Evolutionary conservation across 2,888 invertebrate species (phyloP), one percentile per base, ranked within the genome.

Genomic region (Cerastis rubricosa): DNA sequence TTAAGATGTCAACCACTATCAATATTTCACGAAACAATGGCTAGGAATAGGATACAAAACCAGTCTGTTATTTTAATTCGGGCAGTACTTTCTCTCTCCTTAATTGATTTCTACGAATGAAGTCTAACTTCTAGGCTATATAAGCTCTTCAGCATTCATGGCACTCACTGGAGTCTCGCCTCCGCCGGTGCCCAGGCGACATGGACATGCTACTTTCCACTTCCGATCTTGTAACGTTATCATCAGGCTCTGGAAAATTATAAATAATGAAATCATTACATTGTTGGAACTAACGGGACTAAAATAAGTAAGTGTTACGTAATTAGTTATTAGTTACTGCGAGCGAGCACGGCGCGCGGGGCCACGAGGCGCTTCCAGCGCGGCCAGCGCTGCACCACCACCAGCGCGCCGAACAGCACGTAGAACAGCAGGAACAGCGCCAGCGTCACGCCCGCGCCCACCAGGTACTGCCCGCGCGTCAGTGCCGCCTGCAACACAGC

Each of bases 301-400:
- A 49, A 19, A 19, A 49, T 17, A 35, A 57, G n/a, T 1, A 57
- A 57, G 6, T 14, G 6, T 57, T 5, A 63, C 29, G 59, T 59
- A 29, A 29, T 29, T 59, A 59, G 29, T 19, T 19, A 59, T 17
- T 59, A 29, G 79, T 69, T 65, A 89, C 89, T 92, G 68, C 71
- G 70, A 4, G 92, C 93, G 61, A 94, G 94, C 87, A 93, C 94
- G 69, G 95, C 95, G 19, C 86, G 85, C 49, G 95, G 95, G 61
- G 84, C 88, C 54, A 95, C 93, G 80, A 89, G 88, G 3, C 84
- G 77, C 76, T 83, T 89, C 90, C 93, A 93, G 74, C 87, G 86
- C 74, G 93, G 91, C 91, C 92, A 92, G 89, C 95, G 95, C 91
- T 94, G 95, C 85, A 93, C 92, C 89, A 93, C 87, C 91, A 96